Percentiles rank a stretch among this genome's conserved stretches.
phyloP scores from a whole-genome alignment of 2,888 invertebrate genomes.

The Electrophaes corylata region DNA sequence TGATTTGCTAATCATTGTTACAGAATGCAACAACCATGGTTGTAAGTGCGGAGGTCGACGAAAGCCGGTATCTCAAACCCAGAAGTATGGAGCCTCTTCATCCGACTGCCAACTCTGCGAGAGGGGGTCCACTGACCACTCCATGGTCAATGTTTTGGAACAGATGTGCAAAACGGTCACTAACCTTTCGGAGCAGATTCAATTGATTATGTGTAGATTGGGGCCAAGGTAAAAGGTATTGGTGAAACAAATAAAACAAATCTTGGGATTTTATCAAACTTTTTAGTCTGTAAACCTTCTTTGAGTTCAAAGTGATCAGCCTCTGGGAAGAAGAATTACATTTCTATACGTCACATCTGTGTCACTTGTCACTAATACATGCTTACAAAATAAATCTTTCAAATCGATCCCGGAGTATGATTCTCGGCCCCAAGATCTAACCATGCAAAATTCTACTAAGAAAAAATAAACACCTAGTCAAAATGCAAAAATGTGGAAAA shows the following conservation, averaged over 20 bases:
- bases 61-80: not conserved
- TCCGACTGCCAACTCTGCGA: not conserved
- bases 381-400: not conserved
- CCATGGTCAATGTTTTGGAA: constrained; percentile 38
- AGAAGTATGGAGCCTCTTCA: not conserved
- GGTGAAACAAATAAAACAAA: not conserved
- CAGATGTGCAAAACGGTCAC: constrained; percentile 53
- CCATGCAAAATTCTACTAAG: constrained; percentile 20
- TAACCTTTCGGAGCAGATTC: constrained; percentile 48
- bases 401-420: not conserved
- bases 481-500: constrained; percentile 55
- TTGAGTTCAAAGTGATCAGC: not conserved
- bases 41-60: not conserved
- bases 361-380: not conserved
- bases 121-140: not conserved
- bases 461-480: constrained; percentile 31
- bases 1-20: not conserved
- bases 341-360: not conserved
- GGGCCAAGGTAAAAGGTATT: constrained; percentile 3
- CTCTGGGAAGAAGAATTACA: not conserved
- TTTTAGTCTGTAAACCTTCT: not conserved
- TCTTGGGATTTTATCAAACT: too few species aligned
- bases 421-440: constrained; percentile 3
- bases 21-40: not conserved
- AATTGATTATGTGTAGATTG: constrained; percentile 47